phyloP scores from a whole-genome alignment of 2,797 vertebrate species.

The Phrynocephalus vlangalii region DNA sequence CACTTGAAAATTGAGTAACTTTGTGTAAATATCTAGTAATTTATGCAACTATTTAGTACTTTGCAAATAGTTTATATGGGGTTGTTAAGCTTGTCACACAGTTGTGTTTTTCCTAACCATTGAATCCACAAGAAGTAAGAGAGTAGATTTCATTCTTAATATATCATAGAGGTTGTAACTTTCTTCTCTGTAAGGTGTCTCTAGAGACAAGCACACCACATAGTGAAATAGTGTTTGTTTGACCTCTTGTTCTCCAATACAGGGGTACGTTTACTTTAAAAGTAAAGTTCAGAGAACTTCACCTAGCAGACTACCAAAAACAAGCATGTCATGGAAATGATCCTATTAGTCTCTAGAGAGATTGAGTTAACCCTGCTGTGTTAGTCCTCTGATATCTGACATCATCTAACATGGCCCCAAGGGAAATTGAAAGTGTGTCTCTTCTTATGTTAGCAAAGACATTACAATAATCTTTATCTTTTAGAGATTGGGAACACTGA shows the following conservation, averaged over 20 bases:
- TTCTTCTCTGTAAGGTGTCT: background rate
- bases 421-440: slow-evolving; percentile 43
- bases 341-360: slow-evolving; percentile 44
- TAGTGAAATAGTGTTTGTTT: slow-evolving; percentile 30
- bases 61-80: slow-evolving; percentile 13
- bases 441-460: slow-evolving; percentile 54
- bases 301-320: slow-evolving; percentile 36
- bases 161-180: slow-evolving; percentile 22
- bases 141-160: slow-evolving; percentile 32
- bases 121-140: slow-evolving; percentile 11
- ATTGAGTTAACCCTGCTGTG: slow-evolving; percentile 46
- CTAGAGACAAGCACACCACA: slow-evolving; percentile 24
- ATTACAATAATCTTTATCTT: slow-evolving; percentile 63
- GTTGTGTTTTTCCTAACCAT: background rate
- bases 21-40: slow-evolving; percentile 1
- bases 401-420: slow-evolving; percentile 41
- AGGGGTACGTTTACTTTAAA: slow-evolving; percentile 14
- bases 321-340: slow-evolving; percentile 52
- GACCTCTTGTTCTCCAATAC: background rate
- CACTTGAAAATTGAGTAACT: slow-evolving; percentile 17
- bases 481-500: slow-evolving; percentile 52
- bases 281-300: slow-evolving; percentile 35
- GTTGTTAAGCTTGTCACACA: background rate
- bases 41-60: background rate
- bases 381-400: slow-evolving; percentile 42